Conservation (phyloP, 2,888 invertebrate species). For the Sesia apiformis region DNA sequence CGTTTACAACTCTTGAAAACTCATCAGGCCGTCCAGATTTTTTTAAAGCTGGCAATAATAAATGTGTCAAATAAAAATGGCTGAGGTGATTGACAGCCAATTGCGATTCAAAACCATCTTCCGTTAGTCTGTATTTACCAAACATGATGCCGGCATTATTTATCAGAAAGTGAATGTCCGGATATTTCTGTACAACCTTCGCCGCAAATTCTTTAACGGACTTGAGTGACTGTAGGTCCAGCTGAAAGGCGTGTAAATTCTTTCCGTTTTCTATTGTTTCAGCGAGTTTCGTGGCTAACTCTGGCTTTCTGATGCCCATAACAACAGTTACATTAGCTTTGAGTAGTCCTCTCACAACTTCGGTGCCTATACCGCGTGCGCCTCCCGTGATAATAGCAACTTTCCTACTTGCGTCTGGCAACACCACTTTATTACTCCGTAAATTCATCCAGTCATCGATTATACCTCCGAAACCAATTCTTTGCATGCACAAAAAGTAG, state of each 20-base stretch:
- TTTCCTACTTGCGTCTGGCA: conserved; percentile 77
- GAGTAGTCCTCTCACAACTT: conserved; percentile 83
- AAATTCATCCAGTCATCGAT: conserved; percentile 75
- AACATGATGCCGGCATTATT: conserved; percentile 97
- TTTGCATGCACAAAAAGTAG: conserved; percentile 73
- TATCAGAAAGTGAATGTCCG: conserved; percentile 81
- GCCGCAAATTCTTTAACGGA: conserved; percentile 85
- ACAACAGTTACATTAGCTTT: conserved; percentile 84
- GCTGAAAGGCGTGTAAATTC: conserved; percentile 77
- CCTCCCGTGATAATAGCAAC: conserved; percentile 91
- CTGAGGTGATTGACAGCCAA: conserved; percentile 91
- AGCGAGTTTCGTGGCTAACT: conserved; percentile 52
- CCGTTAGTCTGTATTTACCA: conserved; percentile 82
- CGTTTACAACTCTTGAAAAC: conserved; percentile 86
- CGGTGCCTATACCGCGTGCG: conserved; percentile 87
- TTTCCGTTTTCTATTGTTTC: conserved; percentile 64
- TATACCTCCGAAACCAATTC: conserved; percentile 73
- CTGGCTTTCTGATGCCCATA: conserved; percentile 82
- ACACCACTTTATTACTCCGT: conserved; percentile 74
- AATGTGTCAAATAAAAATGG: conserved; percentile 87
- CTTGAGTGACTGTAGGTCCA: conserved; percentile 84
- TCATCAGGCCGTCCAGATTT: conserved; percentile 71
- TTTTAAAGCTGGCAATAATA: conserved; percentile 84
- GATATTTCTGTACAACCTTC: conserved; percentile 76
- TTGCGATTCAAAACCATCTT: conserved; percentile 91